Percentiles rank a stretch among this genome's conserved stretches.
Conservation (phyloP, 1,140 invertebrate genomes). For the Formica selysi region DNA sequence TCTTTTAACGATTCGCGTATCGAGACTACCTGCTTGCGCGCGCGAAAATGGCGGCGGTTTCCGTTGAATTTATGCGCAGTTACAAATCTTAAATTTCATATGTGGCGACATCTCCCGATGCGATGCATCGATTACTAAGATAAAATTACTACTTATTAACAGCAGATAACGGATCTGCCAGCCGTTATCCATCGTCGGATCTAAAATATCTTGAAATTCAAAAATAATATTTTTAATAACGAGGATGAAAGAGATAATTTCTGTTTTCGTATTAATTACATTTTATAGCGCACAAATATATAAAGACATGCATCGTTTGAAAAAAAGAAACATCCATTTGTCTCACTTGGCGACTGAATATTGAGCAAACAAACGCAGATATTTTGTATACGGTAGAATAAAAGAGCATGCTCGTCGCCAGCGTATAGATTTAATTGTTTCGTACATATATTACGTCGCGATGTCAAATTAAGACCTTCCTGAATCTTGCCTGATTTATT, state of each 20-base stretch:
- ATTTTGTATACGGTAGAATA: not conserved
- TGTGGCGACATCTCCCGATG: constrained; percentile 4
- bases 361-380: constrained; percentile 44
- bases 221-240: constrained; percentile 7
- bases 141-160: constrained; percentile 2
- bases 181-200: not conserved
- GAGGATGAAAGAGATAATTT: not conserved
- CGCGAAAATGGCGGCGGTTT: not conserved
- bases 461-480: not conserved
- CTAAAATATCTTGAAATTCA: constrained; percentile 1
- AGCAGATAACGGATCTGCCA: not conserved
- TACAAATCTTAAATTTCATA: not conserved
- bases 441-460: too few relatives aligned
- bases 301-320: too few relatives aligned
- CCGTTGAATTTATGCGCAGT: not conserved
- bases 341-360: constrained; percentile 35
- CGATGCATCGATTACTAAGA: not conserved
- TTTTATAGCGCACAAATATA: too few relatives aligned
- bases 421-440: not conserved
- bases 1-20: not conserved
- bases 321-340: not conserved
- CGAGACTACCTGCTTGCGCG: not conserved
- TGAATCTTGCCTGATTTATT: constrained; percentile 8
- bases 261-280: too few relatives aligned
- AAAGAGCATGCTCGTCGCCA: not conserved